Base-by-base conservation (phyloP, 2,888 invertebrate genomes). In the Leucophenga montana region DNA sequence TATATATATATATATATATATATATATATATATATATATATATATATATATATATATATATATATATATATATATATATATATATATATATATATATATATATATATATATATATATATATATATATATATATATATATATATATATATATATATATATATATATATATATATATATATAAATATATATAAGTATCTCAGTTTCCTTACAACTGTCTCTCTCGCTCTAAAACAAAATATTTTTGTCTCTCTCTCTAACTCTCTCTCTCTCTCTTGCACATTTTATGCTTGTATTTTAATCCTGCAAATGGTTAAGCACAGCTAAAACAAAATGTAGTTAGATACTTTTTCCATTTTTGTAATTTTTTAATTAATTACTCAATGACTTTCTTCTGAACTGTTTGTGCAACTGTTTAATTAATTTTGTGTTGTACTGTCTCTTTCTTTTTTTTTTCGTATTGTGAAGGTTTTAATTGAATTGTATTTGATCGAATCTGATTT, bases 241-340 rank as follows among this genome's bases (percentile, higher is more conserved):
- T 46, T 14, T 46, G 3, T 2, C 46, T 14, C 46, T 46, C 8
- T 13, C 46, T 3, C 8, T n/a, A 46, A 46, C 3, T 46, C 46
- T 2, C 46, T n/a, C n/a, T 13, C 3, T n/a, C n/a, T 13, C 46
- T 14, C 6, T 46, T n/a, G 46, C n/a, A 46, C 46, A n/a, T 14
- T 22, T 44, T 56, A 64, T 66, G 56, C 62, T 71, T 68, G 64
- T 27, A 27, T 27, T 3, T 3, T 27, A 27, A 27, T 27, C 27
- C 27, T 27, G 27, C 27, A 27, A 27, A 27, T 27, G 27, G 3
- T 66, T 18, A 65, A 66, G 61, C 67, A 50, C 20, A 66, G 68
- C 33, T 27, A 5, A 46, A 39, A 14, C 69, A 72, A 77, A 77
- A 70, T 71, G 67, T 67, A 66, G 27, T 27, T 27, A 3, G 27